phyloP scores from a whole-genome alignment of 1,140 invertebrate species.

The Meloidogyne exigua region DNA sequence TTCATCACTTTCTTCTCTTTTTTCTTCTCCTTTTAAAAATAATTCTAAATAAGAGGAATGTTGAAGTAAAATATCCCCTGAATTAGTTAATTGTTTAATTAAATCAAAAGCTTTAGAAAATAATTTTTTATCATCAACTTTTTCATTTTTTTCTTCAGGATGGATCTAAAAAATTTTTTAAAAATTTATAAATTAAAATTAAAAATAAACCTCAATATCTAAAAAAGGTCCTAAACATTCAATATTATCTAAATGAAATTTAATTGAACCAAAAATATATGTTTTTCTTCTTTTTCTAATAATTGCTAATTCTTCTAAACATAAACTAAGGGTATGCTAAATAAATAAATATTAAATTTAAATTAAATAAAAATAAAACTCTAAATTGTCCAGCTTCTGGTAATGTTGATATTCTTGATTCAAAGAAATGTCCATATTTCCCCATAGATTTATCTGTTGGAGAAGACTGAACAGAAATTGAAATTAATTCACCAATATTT shows the following conservation, averaged over 20 bases:
- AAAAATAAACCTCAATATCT: conserved; percentile 28
- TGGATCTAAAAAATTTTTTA: conserved; percentile 21
- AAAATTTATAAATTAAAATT: background rate
- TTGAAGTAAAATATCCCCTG: background rate
- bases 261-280: conserved; percentile 18
- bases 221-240: conserved; percentile 28
- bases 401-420: conserved; percentile 15
- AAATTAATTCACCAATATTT: conserved; percentile 32
- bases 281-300: conserved; percentile 24
- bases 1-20: conserved; percentile 23
- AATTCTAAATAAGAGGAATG: conserved; percentile 28
- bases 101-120: conserved; percentile 12
- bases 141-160: conserved; percentile 3
- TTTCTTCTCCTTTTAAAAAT: conserved; percentile 4
- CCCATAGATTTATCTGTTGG: background rate
- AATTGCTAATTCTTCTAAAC: conserved; percentile 28
- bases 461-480: conserved; percentile 6
- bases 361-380: background rate
- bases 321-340: conserved; percentile 29
- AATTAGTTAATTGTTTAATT: conserved; percentile 3
- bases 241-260: conserved; percentile 29
- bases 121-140: conserved; percentile 8
- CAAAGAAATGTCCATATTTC: conserved; percentile 6
- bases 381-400: conserved; percentile 13
- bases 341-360: background rate